Base-by-base conservation (phyloP, 2,888 invertebrate species). In the Oscheius sp. region DNA sequence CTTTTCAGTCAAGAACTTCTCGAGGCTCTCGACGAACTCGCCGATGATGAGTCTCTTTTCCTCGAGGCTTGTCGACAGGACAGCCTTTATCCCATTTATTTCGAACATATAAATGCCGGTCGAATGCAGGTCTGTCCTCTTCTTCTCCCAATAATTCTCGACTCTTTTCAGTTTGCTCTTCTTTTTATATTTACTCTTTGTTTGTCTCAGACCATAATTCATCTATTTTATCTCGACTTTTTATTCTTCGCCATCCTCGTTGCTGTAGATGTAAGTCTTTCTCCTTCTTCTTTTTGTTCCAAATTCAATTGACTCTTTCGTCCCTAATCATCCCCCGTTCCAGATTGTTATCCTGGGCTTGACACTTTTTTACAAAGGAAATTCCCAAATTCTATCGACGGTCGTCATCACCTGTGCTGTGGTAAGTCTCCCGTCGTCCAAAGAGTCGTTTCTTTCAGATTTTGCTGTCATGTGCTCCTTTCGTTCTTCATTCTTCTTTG, bases 41-140 rank as follows among this genome's bases (percentile, higher is more conserved):
- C 56, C 16, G 74, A 74, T 35, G 74, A 74, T 25, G 71, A 71
- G 29, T 66, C 66, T 18, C 46, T 69, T 9, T 56, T 52, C 25
- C 59, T 75, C 18, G 77, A 73, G 16, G 77, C 75, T 9, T 75
- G 73, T 64, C 55, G 64, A 16, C 69, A 75, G 49, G 77, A 77
- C 58, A 79, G 70, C n/a, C 69, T 83, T 2, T 83, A 83, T 69
- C 80, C 81, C 12, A 61, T 76, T 16, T 83, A 83, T 59, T 83
- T 83, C 49, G 79, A 80, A 73, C 83, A 82, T 66, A 76, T 83
- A 13, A 83, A 83, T 59, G 76, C 79, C 43, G 83, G 82, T 1
- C 53, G 83, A 69, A 76, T 81, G 69, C 83, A 83, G 80, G 83
- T 83, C 35, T 35, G 35, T 35, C 35, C 35, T 35, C 35, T 9